Evolutionary conservation across 92 coral and sea anemone genomes (phyloP).

Genomic region (Heteractis magnifica): DNA sequence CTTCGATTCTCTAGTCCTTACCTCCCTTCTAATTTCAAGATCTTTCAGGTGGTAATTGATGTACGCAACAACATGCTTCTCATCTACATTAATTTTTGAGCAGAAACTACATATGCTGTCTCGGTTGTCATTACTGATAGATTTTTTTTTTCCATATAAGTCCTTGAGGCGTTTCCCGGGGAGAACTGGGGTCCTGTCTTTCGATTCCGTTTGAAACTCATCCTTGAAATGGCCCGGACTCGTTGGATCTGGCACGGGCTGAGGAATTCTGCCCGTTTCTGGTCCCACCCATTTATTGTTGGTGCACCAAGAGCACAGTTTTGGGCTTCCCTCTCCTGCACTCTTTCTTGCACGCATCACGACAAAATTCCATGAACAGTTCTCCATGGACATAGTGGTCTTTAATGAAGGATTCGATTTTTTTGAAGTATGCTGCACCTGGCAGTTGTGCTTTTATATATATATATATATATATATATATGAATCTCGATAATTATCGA

Average conservation of each 20-base stretch:
- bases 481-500: background rate
- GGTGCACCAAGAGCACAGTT: slow-evolving; percentile 30
- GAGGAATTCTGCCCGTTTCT: slow-evolving; percentile 31
- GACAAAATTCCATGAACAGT: slow-evolving; percentile 7
- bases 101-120: background rate
- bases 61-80: background rate
- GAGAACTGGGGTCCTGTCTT: slow-evolving; percentile 16
- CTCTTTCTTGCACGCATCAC: background rate
- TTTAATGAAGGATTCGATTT: slow-evolving; percentile 7
- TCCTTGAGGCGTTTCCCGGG: slow-evolving; percentile 26
- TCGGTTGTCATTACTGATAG: slow-evolving; percentile 10
- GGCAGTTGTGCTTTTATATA: slow-evolving; percentile 15
- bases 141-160: background rate
- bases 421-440: slow-evolving; percentile 21
- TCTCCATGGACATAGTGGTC: slow-evolving; percentile 22
- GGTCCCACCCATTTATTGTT: slow-evolving; percentile 33
- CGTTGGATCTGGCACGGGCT: slow-evolving; percentile 14
- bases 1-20: background rate
- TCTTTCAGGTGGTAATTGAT: background rate
- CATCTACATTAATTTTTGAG: slow-evolving; percentile 8
- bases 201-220: slow-evolving; percentile 9
- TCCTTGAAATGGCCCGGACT: slow-evolving; percentile 19
- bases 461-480: background rate
- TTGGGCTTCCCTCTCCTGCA: slow-evolving; percentile 9
- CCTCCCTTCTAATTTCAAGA: background rate